A percentile compares a stretch with the other conserved stretches of the same genome.
These are phyloP conservation scores for Labeo rohita DNA, from an alignment of 2,113 vertebrate species.

Conservation along the genomic window DNA sequence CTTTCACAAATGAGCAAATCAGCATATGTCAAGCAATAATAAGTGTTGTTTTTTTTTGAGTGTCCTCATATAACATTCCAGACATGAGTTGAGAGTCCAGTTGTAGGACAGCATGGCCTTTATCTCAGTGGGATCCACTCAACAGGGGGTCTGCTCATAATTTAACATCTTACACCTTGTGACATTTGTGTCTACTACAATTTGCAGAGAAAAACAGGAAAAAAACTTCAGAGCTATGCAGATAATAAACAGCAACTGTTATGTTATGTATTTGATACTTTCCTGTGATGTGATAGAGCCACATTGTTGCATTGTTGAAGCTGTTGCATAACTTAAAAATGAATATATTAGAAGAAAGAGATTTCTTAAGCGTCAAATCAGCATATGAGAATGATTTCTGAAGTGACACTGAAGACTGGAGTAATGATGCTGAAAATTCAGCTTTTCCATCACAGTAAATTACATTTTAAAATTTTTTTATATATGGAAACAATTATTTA, in stretches of 20 bases:
- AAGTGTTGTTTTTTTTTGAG: background rate
- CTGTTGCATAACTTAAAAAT: background rate
- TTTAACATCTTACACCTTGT: background rate
- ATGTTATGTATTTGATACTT: background rate
- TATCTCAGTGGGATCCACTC: slow-evolving; percentile 25
- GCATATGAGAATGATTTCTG: background rate
- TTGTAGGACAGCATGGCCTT: slow-evolving; percentile 18
- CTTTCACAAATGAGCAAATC: too few relatives aligned
- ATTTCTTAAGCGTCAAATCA: background rate
- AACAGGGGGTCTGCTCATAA: slow-evolving; percentile 1
- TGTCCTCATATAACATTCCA: background rate
- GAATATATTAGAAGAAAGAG: background rate
- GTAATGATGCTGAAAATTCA: background rate
- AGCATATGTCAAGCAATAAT: too few relatives aligned
- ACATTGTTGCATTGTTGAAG: background rate
- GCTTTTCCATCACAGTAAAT: too few relatives aligned
- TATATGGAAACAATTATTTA: background rate
- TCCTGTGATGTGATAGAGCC: too few relatives aligned
- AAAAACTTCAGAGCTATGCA: background rate
- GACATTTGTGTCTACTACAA: slow-evolving; percentile 1
- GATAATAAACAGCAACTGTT: background rate
- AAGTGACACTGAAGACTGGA: background rate
- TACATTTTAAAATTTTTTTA: background rate
- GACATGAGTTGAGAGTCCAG: background rate
- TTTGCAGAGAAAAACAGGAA: background rate